Evolutionary conservation across 1,140 invertebrate species (phyloP), one percentile per base, ranked within the genome.

Genomic region (Palaemon carinicauda): DNA sequence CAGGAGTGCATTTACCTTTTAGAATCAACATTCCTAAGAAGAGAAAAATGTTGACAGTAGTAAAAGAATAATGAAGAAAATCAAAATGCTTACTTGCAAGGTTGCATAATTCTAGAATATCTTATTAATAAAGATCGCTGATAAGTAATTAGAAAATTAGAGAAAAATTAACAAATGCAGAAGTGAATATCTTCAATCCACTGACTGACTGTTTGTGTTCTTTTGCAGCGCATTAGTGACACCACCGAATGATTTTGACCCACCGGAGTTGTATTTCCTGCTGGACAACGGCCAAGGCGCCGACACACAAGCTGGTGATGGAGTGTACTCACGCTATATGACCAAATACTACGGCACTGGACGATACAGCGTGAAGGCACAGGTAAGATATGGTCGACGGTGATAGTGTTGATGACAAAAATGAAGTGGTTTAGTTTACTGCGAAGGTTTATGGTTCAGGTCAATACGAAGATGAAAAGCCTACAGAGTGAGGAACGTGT

Each of bases 281-380:
- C 50, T 82, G n/a, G 87, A 88, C 17, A 88, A 82, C 52, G 87
- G 87, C 9, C 81, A 80, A 41, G 87, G 80, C 1, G 87, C 87
- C 7, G 87, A 88, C 41, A 54, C 53, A 15, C 74, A 54, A 27
- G 60, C 81, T 3, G 80, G 82, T 1, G 87, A 88, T n/a, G 87
- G 87, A 9, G 78, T 88, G 19, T 88, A 88, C 69, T 83, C 75
- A 19, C 81, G 78, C 1, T 88, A 88, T 74, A 83, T 88, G 75
- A 88, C 87, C 1, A 52, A 29, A 9, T 88, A 79, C 54, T 33
- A 75, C 15, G 29, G 56, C n/a, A 69, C 75, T 53, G 83, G 83
- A n/a, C 54, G 83, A 17, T 85, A 85, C 83, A 85, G 74, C 41
- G 83, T 85, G 21, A 85, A 79, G 56, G 83, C 83, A 21, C 83